Base-by-base conservation (phyloP, 2,797 vertebrate genomes). In the Amazonetta brasiliensis region DNA sequence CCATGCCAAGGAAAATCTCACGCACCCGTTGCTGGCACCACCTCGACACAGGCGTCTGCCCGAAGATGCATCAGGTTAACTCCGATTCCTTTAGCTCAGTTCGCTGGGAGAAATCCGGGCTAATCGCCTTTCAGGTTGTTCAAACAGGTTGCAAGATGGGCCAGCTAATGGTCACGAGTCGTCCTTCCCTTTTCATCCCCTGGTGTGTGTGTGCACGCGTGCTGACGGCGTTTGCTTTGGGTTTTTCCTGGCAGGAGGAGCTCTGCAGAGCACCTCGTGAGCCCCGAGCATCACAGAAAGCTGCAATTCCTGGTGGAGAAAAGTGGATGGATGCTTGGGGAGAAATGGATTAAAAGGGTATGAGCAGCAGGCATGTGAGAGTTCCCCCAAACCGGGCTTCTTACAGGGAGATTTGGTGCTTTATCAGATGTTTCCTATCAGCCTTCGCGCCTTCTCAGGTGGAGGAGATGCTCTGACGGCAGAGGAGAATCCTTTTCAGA, bases 181-280 rank as follows among this genome's bases (percentile, higher is more conserved):
- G 0, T 54, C 48, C 37, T 68, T 71, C 43, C 23, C 48, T 59
- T 64, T 73, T 54, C 79, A 68, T 66, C 58, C 44, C 44, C 21
- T 0, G 2, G 31, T 12, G 63, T 19, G 30, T 14, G 52, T 6
- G 23, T 3, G 3, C 5, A 17, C 1, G 2, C 1, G 2, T 52
- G 59, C 75, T 26, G 55, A 28, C n/a, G 12, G 35, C 43, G 84
- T 33, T 60, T 85, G 75, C 28, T 75, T 84, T 31, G 62, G 55
- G 25, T 2, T 37, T 68, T 50, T 69, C 69, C 58, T 48, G 63
- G 77, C 31, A 28, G 56, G 4, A 9, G 52, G n/a, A 50, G 44
- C 39, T 80, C 33, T 72, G 64, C 54, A 75, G 52, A 48, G 46
- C 58, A 19, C 3, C 2, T 0, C 10, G 16, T 48, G 48, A 55